Conservation (phyloP, 1,140 invertebrate species). For the Megalopta genalis region DNA sequence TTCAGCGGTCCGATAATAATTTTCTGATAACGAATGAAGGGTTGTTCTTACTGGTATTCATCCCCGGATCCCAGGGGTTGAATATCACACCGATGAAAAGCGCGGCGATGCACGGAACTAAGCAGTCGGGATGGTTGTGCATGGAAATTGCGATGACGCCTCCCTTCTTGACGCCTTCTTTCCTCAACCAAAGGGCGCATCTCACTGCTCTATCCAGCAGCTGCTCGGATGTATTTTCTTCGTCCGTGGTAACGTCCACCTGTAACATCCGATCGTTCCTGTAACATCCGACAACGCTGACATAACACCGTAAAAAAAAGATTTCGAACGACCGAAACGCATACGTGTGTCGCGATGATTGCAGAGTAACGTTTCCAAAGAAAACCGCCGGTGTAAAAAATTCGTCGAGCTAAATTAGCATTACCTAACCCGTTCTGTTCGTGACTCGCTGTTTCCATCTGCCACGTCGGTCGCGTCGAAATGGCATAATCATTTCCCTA, state of each 20-base stretch:
- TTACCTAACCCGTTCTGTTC: no score
- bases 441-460: no score
- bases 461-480: no score
- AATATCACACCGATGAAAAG: constrained; percentile 73
- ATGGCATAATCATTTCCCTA: no score
- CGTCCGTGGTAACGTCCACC: constrained; percentile 78
- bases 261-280: constrained; percentile 69
- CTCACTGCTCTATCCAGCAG: constrained; percentile 72
- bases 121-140: constrained; percentile 77
- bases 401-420: no score
- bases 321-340: no score
- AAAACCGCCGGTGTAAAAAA: no score
- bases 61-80: constrained; percentile 52
- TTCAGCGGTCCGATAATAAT: no score
- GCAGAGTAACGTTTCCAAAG: no score
- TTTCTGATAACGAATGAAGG: no score
- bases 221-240: constrained; percentile 73
- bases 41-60: constrained; percentile 58
- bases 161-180: constrained; percentile 71
- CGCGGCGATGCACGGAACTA: constrained; percentile 76
- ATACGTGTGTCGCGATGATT: no score
- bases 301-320: no score
- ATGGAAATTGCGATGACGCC: constrained; percentile 75
- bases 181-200: constrained; percentile 76
- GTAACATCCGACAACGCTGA: not conserved